phyloP scores from a whole-genome alignment of 2,113 vertebrate species.

The Ceyx melanurus region DNA sequence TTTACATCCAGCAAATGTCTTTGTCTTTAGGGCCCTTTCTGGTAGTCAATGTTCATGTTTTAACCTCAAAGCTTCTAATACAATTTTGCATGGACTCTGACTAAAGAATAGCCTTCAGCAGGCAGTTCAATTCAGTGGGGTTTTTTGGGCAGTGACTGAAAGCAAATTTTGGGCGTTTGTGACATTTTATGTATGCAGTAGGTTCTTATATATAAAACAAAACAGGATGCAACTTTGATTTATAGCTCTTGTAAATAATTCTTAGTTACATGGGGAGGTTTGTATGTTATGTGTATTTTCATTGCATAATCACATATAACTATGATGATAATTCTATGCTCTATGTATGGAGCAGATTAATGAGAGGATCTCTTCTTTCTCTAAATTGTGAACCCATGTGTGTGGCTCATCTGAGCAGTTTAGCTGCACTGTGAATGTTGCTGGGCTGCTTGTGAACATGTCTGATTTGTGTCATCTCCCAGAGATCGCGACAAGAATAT shows the following conservation, averaged over 20 bases:
- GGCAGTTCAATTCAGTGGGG: background rate
- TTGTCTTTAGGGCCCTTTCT: conserved; percentile 37
- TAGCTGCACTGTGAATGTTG: background rate
- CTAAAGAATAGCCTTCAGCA: conserved; percentile 47
- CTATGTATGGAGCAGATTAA: background rate
- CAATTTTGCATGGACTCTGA: conserved; percentile 44
- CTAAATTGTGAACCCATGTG: background rate
- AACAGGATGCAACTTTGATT: conserved; percentile 10
- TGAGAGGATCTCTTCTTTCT: background rate
- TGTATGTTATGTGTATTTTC: background rate
- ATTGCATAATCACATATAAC: conserved; percentile 16
- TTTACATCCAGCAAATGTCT: conserved; percentile 35
- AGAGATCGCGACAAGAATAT: background rate
- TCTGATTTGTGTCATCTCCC: background rate
- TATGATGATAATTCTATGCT: background rate
- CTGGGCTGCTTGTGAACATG: background rate
- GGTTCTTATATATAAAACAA: background rate
- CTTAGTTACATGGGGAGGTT: background rate
- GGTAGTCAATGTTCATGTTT: background rate
- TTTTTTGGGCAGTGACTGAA: background rate
- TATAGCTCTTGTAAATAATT: background rate
- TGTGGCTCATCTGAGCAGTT: background rate
- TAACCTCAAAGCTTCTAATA: conserved; percentile 41
- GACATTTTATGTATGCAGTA: conserved; percentile 17
- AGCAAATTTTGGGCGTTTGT: conserved; percentile 11